Evolutionary conservation across 1,140 invertebrate genomes (phyloP).

Genomic region (Nasonia longicornis): DNA sequence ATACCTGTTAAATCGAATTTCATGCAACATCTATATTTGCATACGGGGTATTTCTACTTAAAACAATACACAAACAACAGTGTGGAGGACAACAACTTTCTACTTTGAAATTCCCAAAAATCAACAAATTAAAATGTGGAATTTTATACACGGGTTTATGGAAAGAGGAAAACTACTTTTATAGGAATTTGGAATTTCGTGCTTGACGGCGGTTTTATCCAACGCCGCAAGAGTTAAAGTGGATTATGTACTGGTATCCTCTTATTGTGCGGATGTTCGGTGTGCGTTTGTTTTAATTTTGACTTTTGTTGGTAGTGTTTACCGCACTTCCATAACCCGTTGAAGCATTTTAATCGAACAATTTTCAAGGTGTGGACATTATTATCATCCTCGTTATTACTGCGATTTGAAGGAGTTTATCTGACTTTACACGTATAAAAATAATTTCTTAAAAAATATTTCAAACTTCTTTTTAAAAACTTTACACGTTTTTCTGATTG

Average conservation of each 20-base stretch:
- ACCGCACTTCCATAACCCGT: conserved; percentile 9
- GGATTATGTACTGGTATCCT: conserved; percentile 3
- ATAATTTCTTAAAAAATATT: too few relatives aligned
- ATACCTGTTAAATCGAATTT: background rate
- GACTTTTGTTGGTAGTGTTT: background rate
- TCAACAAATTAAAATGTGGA: background rate
- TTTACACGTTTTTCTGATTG: too few relatives aligned
- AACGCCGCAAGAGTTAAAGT: background rate
- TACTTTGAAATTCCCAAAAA: background rate
- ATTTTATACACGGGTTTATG: background rate
- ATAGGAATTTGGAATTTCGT: background rate
- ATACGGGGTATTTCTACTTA: background rate
- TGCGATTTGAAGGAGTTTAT: too few relatives aligned
- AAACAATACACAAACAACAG: background rate
- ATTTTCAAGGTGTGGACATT: background rate
- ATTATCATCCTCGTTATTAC: background rate
- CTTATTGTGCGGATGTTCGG: background rate
- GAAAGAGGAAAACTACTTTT: background rate
- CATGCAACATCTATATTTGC: background rate
- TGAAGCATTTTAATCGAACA: conserved; percentile 20
- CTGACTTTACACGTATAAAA: too few relatives aligned
- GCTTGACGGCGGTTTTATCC: background rate
- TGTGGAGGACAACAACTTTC: background rate
- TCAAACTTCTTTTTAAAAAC: too few relatives aligned
- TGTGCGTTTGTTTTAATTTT: conserved; percentile 8